Percentiles rank a stretch among this genome's conserved stretches.
Evolutionary conservation across 2,888 invertebrate genomes (phyloP).

Genomic region (Escarpia spicata): DNA sequence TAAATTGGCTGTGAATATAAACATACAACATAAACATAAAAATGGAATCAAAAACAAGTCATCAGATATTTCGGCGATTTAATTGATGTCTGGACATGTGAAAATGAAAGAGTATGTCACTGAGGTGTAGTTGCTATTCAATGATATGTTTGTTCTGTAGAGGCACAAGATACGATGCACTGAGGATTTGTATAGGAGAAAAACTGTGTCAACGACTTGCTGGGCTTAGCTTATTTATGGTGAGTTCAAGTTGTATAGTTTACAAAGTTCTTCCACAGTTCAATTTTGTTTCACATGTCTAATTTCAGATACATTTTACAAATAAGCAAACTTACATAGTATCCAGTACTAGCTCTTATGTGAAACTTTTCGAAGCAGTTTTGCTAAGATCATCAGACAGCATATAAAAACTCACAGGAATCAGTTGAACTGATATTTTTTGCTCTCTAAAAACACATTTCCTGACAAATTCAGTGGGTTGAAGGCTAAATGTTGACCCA

Average conservation of each 20-base stretch:
- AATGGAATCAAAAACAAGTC: neutral
- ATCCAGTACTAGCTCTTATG: too few species aligned
- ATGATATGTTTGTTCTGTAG: conserved; percentile 42
- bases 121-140: neutral
- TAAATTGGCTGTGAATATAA: conserved; percentile 8
- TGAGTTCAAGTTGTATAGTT: conserved; percentile 40
- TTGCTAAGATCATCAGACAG: neutral
- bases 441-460: too few species aligned
- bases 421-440: too few species aligned
- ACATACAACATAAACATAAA: neutral
- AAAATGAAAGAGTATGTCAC: neutral
- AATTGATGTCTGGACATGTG: neutral
- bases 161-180: conserved; percentile 60
- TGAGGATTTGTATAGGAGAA: conserved; percentile 50
- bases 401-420: too few species aligned
- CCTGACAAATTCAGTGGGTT: too few species aligned
- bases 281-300: too few species aligned
- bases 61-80: neutral
- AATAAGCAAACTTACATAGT: too few species aligned
- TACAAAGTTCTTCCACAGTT: neutral
- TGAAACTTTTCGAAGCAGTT: too few species aligned
- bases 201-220: conserved; percentile 37
- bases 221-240: conserved; percentile 46
- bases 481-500: too few species aligned
- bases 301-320: too few species aligned